Evolutionary conservation across 2,888 invertebrate genomes (phyloP), one percentile per base, ranked within the genome.

Genomic region (Eretmocerus hayati): DNA sequence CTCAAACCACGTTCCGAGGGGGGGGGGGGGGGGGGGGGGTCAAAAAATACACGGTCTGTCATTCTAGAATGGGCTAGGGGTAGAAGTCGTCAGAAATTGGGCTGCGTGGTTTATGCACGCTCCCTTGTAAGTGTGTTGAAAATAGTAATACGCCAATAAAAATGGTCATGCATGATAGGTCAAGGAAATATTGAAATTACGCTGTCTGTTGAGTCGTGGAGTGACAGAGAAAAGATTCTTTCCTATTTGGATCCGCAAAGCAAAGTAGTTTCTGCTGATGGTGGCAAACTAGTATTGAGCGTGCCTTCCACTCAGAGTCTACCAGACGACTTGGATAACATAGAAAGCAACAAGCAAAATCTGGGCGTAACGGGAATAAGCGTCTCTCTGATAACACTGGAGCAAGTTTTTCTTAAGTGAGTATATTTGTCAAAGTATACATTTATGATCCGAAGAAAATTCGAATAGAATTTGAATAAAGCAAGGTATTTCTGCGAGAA

Each of bases 361-460:
- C 72, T 88, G 15, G 81, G 81, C 0, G 82, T 93, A 36, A 74
- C 77, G 37, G 81, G 84, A 4, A 83, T 90, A 44, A 87, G 89
- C 0, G 79, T 92, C 0, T 85, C 90, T 0, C 80, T 88, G 20
- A 89, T 91, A 0, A 90, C 91, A 0, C 77, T 95, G 62, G 93
- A 94, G 66, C 92, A 94, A 68, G 92, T 94, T 2, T 92, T 91
- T 67, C 68, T 91, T 40, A 85, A 81, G 87, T 85, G 46, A 23
- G 48, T 26, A 26, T 26, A 26, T 26, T 26, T 26, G 11, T 26
- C 26, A 11, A 26, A 26, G 26, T 26, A 26, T 1, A 26, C 20
- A 36, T 26, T 26, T 11, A 26, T 26, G 6, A 26, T n/a, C n/a
- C n/a, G n/a, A n/a, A n/a, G n/a, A n/a, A n/a, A n/a, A n/a, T n/a